Evolutionary conservation across 2,797 vertebrate species (phyloP).

Genomic region (Premnoplex brunnescens): DNA sequence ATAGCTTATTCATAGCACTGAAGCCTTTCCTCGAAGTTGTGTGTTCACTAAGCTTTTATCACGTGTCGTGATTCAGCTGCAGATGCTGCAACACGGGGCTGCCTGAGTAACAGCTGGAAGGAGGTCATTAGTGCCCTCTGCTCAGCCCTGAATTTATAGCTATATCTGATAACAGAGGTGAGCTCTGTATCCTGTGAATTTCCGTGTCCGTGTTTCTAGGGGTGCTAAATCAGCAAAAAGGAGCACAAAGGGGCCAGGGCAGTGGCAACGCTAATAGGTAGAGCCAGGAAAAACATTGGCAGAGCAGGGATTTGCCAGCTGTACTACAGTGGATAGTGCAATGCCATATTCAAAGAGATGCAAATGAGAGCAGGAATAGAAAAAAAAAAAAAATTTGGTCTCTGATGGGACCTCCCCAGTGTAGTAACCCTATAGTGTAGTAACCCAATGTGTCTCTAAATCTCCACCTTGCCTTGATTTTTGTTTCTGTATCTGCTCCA

Average conservation of each 20-base stretch:
- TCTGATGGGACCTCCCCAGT: neutral
- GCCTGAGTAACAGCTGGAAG: neutral
- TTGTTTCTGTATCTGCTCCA: neutral
- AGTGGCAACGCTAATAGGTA: neutral
- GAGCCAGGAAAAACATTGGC: neutral
- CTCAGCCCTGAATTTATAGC: neutral
- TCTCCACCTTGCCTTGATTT: neutral
- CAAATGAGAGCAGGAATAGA: neutral
- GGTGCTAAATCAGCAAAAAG: neutral
- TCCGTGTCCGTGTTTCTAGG: neutral
- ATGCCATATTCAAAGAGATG: neutral
- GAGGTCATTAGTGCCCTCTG: neutral
- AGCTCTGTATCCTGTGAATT: neutral
- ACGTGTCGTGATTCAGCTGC: neutral
- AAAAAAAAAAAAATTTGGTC: neutral
- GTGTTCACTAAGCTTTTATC: neutral
- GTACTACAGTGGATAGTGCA: accelerated
- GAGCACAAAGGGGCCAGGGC: neutral
- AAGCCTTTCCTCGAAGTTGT: neutral
- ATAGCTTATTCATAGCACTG: neutral
- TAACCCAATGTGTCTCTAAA: neutral
- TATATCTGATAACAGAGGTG: neutral
- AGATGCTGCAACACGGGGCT: neutral
- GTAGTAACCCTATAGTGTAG: accelerated
- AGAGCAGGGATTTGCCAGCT: neutral